Evolutionary conservation across 2,113 vertebrate species (phyloP).

Genomic region (Clupea harengus): DNA sequence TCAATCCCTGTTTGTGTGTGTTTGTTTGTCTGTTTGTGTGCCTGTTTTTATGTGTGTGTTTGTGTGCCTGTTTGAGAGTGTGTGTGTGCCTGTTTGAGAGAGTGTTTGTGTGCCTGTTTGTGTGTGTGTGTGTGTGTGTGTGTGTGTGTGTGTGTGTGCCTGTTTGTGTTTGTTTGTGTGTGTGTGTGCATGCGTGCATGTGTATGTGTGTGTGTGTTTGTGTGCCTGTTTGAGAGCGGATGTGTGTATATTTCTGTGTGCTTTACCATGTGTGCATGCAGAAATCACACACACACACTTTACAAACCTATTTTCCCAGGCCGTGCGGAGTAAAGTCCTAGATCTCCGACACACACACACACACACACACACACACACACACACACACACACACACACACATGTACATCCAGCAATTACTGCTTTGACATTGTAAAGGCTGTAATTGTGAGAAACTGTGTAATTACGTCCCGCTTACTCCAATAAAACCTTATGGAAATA

Average conservation of each 20-base stretch:
- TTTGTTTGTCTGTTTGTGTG: too few species aligned
- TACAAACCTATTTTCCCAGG: conserved; percentile 42
- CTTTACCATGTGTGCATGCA: not conserved
- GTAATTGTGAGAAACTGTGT: conserved; percentile 37
- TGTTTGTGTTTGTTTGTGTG: not conserved
- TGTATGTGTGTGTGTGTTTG: too few species aligned
- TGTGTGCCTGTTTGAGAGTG: too few species aligned
- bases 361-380: too few species aligned
- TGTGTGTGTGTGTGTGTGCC: not conserved
- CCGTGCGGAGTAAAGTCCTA: conserved; percentile 23
- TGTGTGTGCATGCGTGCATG: too few species aligned
- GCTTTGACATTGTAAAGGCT: conserved; percentile 26
- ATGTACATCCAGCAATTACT: conserved; percentile 28
- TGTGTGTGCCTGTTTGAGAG: not conserved
- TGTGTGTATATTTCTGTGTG: too few species aligned
- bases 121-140: not conserved
- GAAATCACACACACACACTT: conserved; percentile 30
- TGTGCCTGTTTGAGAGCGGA: not conserved
- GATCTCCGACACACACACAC: too few species aligned
- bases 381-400: conserved; percentile 27
- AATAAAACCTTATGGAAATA: conserved; percentile 37
- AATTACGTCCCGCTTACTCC: conserved; percentile 35
- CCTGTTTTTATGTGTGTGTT: too few species aligned
- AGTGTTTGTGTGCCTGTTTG: too few species aligned
- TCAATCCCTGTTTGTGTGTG: too few species aligned